Conservation (phyloP, 2,797 vertebrate genomes). For the Lates japonicus region DNA sequence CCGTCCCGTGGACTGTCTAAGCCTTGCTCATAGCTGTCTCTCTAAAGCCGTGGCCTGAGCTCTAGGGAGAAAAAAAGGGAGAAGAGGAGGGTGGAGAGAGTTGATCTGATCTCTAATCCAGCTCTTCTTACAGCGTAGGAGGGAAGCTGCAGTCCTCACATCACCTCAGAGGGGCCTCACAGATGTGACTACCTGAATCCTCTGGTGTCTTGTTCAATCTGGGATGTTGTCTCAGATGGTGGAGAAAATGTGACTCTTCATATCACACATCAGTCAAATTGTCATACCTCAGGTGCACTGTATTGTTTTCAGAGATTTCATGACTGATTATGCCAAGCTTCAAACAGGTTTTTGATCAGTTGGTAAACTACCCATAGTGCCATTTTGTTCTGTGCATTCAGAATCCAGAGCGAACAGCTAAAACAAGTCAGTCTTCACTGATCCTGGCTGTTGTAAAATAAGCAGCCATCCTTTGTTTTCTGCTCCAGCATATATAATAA, state of each 20-base stretch:
- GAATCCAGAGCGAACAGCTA: constrained; percentile 17
- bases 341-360: neutral
- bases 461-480: constrained; percentile 69
- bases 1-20: constrained; percentile 67
- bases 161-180: constrained; percentile 62
- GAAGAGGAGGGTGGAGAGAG: constrained; percentile 36
- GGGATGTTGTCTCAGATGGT: constrained; percentile 42
- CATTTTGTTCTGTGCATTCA: constrained; percentile 32
- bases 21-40: constrained; percentile 77
- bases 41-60: constrained; percentile 78
- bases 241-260: constrained; percentile 29
- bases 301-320: constrained; percentile 20
- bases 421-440: constrained; percentile 35
- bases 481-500: constrained; percentile 67
- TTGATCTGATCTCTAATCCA: constrained; percentile 78
- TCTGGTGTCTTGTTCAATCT: constrained; percentile 37
- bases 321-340: neutral
- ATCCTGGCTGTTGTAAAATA: constrained; percentile 38
- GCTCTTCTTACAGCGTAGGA: constrained; percentile 53
- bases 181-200: constrained; percentile 45
- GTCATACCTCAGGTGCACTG: neutral
- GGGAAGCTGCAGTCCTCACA: constrained; percentile 58
- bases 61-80: constrained; percentile 55
- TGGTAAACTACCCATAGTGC: neutral
- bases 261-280: constrained; percentile 17